Evolutionary conservation across 2,888 invertebrate genomes (phyloP), one percentile per base, ranked within the genome.

Genomic region (Pachymerium ferrugineum): DNA sequence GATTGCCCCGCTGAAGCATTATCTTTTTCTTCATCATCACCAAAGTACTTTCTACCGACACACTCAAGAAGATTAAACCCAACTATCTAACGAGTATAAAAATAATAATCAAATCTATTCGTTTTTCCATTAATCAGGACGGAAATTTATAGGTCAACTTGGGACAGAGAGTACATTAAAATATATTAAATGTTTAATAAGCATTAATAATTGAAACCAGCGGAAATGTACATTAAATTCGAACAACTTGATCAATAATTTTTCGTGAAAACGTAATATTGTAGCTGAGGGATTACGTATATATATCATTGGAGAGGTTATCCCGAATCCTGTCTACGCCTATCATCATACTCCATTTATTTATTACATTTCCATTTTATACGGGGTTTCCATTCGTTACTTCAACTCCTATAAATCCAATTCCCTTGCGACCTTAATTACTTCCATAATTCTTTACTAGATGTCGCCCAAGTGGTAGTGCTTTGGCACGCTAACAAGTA

Each of bases 361-460:
- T 62, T 62, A 62, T 62, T 62, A n/a, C 62, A 62, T 62, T 62
- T 62, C 62, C 62, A 25, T 62, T 62, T 62, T 54, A n/a, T 54
- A 8, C 42, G 22, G 19, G n/a, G 47, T 16, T 1, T 22, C 62
- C 62, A 62, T 62, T 62, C 62, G 4, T 62, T 62, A 2, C 47
- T 28, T 28, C 62, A 25, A 62, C 62, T 25, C 62, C 62, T 25
- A 62, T 62, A 62, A 62, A 62, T 62, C 28, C 62, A n/a, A 25
- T 62, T 62, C 62, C 28, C 28, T 28, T 3, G 62, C n/a, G 62
- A 62, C 10, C 62, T 14, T 62, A 62, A 62, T 62, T 62, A 62
- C 62, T 62, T 62, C 62, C 28, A 62, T 62, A 62, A 62, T 62
- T 62, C 62, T 62, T 62, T 28, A 12, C 62, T 62, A 62, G 62